Evolutionary conservation across 1,140 invertebrate species (phyloP).

Genomic region (Sycophaga agraensis): DNA sequence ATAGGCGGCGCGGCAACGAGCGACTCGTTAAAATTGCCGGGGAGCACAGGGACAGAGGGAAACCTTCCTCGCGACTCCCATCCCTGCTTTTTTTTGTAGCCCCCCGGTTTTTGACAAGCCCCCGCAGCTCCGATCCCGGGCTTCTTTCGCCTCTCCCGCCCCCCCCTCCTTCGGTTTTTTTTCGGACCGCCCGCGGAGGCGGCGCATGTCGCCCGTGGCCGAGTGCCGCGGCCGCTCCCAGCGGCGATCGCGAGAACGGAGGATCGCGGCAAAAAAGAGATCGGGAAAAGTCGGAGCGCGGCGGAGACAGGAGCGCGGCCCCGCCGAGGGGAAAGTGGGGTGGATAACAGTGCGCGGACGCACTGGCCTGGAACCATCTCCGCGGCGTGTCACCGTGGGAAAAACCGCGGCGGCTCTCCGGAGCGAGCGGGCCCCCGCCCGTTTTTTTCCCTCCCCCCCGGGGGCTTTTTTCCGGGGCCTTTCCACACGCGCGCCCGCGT

Average conservation of each 20-base stretch:
- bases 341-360: slow-evolving; percentile 22
- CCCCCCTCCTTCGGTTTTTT: too few species aligned
- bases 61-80: neutral
- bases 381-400: slow-evolving; percentile 21
- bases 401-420: neutral
- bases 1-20: slow-evolving; percentile 3
- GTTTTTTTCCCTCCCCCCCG: slow-evolving; percentile 9
- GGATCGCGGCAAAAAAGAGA: too few species aligned
- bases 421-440: slow-evolving; percentile 4
- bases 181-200: too few species aligned
- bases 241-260: too few species aligned
- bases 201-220: too few species aligned
- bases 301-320: neutral
- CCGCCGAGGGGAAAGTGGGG: neutral
- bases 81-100: too few species aligned
- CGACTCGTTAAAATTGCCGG: slow-evolving; percentile 20
- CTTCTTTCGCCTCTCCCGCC: too few species aligned
- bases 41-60: neutral
- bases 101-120: neutral
- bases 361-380: slow-evolving; percentile 15
- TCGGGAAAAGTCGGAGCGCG: neutral
- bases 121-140: neutral
- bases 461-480: slow-evolving; percentile 7
- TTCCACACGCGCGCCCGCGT: neutral
- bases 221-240: too few species aligned